phyloP scores from a whole-genome alignment of 2,797 vertebrate species.

The Urocyon cinereoargenteus region DNA sequence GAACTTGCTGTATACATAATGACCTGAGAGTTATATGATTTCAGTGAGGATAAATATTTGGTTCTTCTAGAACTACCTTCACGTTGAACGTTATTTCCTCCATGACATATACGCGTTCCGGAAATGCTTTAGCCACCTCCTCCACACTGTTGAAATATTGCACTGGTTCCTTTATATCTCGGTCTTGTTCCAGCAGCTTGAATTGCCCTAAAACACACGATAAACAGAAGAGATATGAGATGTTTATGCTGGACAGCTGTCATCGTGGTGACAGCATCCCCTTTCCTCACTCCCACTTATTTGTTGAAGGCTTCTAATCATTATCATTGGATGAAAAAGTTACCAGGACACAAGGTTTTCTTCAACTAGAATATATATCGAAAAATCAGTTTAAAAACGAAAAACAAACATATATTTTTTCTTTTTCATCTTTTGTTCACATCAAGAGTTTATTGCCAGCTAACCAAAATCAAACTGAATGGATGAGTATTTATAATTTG shows the following conservation, averaged over 20 bases:
- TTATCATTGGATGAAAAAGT: constrained; percentile 54
- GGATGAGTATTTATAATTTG: neutral
- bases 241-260: constrained; percentile 87
- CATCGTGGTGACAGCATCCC: constrained; percentile 82
- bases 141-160: constrained; percentile 99
- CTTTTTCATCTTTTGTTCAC: neutral
- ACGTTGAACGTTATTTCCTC: constrained; percentile 99
- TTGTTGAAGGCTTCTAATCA: constrained; percentile 75
- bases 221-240: constrained; percentile 87
- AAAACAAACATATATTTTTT: neutral
- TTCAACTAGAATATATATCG: constrained; percentile 65
- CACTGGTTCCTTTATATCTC: constrained; percentile 99
- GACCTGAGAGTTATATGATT: constrained; percentile 80
- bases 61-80: constrained; percentile 92
- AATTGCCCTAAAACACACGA: constrained; percentile 95
- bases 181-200: constrained; percentile 99
- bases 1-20: constrained; percentile 66
- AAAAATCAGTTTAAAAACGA: constrained; percentile 2
- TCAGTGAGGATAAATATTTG: constrained; percentile 86
- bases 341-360: constrained; percentile 55
- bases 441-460: neutral
- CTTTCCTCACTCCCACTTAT: constrained; percentile 64
- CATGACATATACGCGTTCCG: constrained; percentile 99
- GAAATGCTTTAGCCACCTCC: constrained; percentile 99
- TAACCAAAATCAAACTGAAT: neutral